These are phyloP conservation scores for Trissolcus japonicus DNA, from an alignment of 2,888 invertebrate genomes.

Conservation along the genomic window DNA sequence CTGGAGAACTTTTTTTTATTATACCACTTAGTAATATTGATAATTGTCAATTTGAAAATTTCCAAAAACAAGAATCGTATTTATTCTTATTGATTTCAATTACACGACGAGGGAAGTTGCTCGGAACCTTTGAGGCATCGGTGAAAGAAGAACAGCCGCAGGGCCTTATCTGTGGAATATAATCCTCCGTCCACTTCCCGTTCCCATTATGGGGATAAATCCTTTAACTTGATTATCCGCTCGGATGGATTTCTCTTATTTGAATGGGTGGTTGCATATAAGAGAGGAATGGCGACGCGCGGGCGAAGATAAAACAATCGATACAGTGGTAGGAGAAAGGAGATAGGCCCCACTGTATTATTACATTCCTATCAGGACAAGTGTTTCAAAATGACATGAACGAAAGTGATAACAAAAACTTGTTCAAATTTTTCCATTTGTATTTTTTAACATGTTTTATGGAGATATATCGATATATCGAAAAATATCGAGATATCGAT, in stretches of 20 bases:
- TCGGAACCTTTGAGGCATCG: slow-evolving; percentile 55
- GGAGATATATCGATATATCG: too few species aligned
- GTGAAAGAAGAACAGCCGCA: slow-evolving; percentile 49
- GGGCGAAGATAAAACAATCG: slow-evolving; percentile 45
- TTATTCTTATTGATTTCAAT: slow-evolving; percentile 54
- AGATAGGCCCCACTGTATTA: slow-evolving; percentile 22
- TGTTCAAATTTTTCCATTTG: too few species aligned
- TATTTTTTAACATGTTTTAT: too few species aligned
- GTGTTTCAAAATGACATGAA: slow-evolving; percentile 17
- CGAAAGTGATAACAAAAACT: too few species aligned
- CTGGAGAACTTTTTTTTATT: too few species aligned
- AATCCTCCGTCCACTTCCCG: slow-evolving; percentile 50
- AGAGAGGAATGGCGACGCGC: slow-evolving; percentile 9
- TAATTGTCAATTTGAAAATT: background rate
- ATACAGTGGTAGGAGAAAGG: slow-evolving; percentile 40
- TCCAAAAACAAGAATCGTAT: slow-evolving; percentile 47
- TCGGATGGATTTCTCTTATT: slow-evolving; percentile 57
- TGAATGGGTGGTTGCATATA: slow-evolving; percentile 46
- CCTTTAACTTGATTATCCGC: slow-evolving; percentile 58
- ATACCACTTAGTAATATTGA: too few species aligned
- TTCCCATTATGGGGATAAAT: slow-evolving; percentile 56
- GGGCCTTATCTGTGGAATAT: slow-evolving; percentile 41
- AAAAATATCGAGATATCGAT: too few species aligned
- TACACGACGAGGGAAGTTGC: slow-evolving; percentile 48
- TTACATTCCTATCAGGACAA: slow-evolving; percentile 16